Conservation (phyloP, 1,140 invertebrate species). For the Patella vulgata region DNA sequence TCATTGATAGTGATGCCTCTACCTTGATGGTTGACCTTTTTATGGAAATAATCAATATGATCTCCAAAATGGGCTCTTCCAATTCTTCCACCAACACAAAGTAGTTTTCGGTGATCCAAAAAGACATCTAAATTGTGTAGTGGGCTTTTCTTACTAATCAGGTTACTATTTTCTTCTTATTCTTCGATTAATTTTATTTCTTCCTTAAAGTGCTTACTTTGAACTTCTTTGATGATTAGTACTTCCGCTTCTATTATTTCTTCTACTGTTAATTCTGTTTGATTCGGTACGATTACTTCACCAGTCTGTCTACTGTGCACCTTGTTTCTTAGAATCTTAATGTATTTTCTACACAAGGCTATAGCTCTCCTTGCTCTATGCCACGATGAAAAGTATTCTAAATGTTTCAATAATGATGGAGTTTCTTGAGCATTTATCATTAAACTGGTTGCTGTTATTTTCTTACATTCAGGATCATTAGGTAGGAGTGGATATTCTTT, state of each 20-base stretch:
- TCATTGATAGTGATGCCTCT: slow-evolving; percentile 27
- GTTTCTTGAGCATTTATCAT: background rate
- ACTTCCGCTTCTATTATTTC: slow-evolving; percentile 16
- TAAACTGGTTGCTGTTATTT: background rate
- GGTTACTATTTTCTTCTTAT: no score
- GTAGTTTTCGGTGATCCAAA: slow-evolving; percentile 11
- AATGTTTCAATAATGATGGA: background rate
- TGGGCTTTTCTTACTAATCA: no score
- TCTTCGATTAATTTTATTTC: no score
- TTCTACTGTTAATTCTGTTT: no score
- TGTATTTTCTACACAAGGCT: slow-evolving; percentile 11
- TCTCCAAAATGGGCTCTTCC: slow-evolving; percentile 6
- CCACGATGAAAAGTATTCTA: slow-evolving; percentile 14
- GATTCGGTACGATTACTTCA: no score
- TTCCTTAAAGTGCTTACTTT: slow-evolving; percentile 16
- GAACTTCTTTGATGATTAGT: slow-evolving; percentile 13
- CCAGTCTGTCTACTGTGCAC: no score
- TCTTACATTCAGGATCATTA: slow-evolving; percentile 25
- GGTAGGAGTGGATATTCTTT: background rate
- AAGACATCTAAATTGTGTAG: slow-evolving; percentile 22
- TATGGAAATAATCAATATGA: slow-evolving; percentile 18
- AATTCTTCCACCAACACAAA: slow-evolving; percentile 27
- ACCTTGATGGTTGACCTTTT: slow-evolving; percentile 25
- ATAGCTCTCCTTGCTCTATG: background rate
- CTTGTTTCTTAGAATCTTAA: slow-evolving; percentile 15